Evolutionary conservation across 2,113 vertebrate species (phyloP).

Genomic region (Galemys pyrenaicus): DNA sequence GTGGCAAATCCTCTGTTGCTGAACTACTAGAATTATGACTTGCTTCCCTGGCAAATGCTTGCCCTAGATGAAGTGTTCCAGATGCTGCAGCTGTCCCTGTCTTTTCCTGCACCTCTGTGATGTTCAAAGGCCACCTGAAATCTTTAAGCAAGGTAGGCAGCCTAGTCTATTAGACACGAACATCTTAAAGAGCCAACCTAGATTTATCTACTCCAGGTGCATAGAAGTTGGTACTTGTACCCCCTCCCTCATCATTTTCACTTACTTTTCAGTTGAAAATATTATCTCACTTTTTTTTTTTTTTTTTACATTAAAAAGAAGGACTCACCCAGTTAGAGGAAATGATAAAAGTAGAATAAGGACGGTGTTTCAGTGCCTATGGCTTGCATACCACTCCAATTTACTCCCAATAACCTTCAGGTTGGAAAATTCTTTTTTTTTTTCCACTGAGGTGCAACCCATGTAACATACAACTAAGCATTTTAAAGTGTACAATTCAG

Average conservation of each 20-base stretch:
- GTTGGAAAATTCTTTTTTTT: background rate
- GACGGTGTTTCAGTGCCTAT: background rate
- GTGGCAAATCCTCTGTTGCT: constrained; percentile 58
- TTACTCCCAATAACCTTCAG: background rate
- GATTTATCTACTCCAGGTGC: background rate
- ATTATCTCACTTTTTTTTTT: background rate
- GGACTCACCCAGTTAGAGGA: background rate
- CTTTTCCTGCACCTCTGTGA: background rate
- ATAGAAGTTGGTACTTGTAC: background rate
- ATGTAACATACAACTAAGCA: background rate
- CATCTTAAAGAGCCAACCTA: background rate
- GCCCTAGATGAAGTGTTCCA: background rate
- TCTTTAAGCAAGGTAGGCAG: background rate
- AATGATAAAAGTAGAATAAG: background rate
- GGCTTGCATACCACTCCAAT: background rate
- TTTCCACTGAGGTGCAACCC: background rate
- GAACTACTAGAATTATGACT: constrained; percentile 57
- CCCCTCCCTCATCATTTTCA: background rate
- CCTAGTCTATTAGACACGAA: background rate
- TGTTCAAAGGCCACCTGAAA: constrained; percentile 5
- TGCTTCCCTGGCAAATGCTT: constrained; percentile 24
- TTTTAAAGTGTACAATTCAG: background rate
- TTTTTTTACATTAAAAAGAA: background rate
- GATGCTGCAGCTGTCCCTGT: background rate
- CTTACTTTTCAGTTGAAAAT: background rate